Evolutionary conservation across 2,888 invertebrate species (phyloP).

Genomic region (Icerya purchasi): DNA sequence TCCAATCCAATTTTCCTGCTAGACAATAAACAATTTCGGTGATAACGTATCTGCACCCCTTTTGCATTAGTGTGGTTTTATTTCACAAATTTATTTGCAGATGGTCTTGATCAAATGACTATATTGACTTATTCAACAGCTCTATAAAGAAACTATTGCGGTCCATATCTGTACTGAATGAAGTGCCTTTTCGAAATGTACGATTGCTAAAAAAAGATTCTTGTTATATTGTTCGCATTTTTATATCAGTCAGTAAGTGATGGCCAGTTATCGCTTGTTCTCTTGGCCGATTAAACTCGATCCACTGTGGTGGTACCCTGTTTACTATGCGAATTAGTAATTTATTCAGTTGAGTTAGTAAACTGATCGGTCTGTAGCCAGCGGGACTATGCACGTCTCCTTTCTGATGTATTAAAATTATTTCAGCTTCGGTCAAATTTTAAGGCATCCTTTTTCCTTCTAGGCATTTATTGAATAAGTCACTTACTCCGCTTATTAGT

Average conservation of each 20-base stretch:
- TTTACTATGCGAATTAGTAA: not conserved
- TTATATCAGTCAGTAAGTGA: not conserved
- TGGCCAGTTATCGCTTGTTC: not conserved
- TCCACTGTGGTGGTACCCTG: not conserved
- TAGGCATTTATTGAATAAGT: not conserved
- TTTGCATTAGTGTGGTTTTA: not conserved
- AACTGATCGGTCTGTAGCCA: not conserved
- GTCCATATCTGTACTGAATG: not conserved
- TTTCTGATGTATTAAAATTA: not conserved
- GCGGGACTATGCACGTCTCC: not conserved
- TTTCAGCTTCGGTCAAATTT: not conserved
- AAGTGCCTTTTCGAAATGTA: not conserved
- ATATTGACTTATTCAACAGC: not conserved
- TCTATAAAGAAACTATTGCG: not conserved
- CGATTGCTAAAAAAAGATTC: not conserved
- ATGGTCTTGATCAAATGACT: not conserved
- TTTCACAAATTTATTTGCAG: not conserved
- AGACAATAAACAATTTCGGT: not conserved
- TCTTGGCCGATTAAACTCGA: not conserved
- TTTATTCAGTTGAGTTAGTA: not conserved
- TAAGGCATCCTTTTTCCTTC: not conserved
- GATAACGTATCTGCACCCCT: not conserved
- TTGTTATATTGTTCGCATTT: not conserved
- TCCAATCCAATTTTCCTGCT: not conserved
- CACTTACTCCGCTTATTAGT: not conserved